Conservation (phyloP, 1,140 invertebrate species). For the Euschistus heros region DNA sequence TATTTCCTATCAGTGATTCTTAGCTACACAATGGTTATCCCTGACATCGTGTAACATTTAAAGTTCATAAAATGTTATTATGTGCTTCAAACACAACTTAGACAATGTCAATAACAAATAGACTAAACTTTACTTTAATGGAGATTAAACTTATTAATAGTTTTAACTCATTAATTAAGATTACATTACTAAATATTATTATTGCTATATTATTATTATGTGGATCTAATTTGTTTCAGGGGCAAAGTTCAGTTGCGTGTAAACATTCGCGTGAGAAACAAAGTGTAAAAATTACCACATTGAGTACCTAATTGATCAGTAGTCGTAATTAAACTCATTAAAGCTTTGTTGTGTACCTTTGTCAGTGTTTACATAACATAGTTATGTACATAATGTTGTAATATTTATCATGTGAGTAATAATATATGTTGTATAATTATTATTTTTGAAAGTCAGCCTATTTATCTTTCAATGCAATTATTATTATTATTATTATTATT, state of each 20-base stretch:
- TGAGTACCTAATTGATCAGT: constrained; percentile 15
- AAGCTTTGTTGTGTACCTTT: not conserved
- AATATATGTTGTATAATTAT: constrained; percentile 10
- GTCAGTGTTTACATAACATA: not conserved
- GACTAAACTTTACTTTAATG: not conserved
- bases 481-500: not conserved
- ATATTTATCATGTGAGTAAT: not conserved
- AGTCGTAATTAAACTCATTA: constrained; percentile 8
- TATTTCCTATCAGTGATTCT: too few species aligned
- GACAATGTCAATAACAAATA: not conserved
- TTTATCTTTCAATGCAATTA: not conserved
- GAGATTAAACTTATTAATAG: not conserved
- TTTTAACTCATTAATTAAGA: not conserved
- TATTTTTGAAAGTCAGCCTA: not conserved
- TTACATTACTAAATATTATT: constrained; percentile 6
- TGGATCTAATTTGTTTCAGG: constrained; percentile 37
- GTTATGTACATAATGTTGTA: constrained; percentile 12
- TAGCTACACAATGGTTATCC: too few species aligned
- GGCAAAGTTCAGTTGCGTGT: constrained; percentile 69
- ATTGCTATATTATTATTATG: constrained; percentile 5
- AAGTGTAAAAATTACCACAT: constrained; percentile 13
- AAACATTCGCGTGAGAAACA: constrained; percentile 27
- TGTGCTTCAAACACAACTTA: too few species aligned
- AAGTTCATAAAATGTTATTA: too few species aligned
- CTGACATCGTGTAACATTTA: too few species aligned